These are phyloP conservation scores for Erebia palarica DNA, from an alignment of 2,888 invertebrate species.

Conservation along the genomic window DNA sequence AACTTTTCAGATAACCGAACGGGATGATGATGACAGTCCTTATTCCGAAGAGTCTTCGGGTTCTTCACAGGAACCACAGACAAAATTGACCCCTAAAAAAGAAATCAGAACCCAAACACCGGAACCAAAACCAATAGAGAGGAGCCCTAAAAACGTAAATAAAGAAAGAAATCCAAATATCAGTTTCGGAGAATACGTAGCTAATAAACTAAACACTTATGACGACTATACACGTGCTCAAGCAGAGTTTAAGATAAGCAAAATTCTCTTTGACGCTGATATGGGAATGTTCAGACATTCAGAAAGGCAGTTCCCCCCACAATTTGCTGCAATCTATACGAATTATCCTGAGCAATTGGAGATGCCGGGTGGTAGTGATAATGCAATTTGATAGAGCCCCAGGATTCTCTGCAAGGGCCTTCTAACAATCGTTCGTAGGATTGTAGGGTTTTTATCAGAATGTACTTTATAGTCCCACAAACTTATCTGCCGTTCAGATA, in stretches of 20 bases:
- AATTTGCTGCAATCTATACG: not conserved
- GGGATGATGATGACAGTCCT: not conserved
- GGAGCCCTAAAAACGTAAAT: not conserved
- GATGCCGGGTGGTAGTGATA: constrained; percentile 7
- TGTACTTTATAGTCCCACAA: too few species aligned
- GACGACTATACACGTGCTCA: constrained; percentile 5
- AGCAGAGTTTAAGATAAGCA: constrained; percentile 11
- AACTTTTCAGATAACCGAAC: constrained; percentile 3
- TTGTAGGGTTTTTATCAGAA: too few species aligned
- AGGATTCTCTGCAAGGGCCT: constrained; percentile 9
- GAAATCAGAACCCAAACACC: not conserved
- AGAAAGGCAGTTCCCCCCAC: constrained; percentile 2
- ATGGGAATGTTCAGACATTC: constrained; percentile 10
- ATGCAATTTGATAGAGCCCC: not conserved
- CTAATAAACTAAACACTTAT: not conserved
- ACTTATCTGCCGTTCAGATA: too few species aligned
- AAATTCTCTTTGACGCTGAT: constrained; percentile 12
- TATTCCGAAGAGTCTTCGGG: constrained; percentile 3
- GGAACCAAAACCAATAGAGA: constrained; percentile 1
- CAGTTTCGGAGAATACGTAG: constrained; percentile 14
- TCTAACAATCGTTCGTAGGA: not conserved
- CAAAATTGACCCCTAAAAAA: not conserved
- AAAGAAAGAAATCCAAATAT: not conserved
- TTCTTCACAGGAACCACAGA: not conserved
- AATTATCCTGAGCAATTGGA: not conserved